phyloP scores from a whole-genome alignment of 2,888 invertebrate species.

The Agrochola macilenta region DNA sequence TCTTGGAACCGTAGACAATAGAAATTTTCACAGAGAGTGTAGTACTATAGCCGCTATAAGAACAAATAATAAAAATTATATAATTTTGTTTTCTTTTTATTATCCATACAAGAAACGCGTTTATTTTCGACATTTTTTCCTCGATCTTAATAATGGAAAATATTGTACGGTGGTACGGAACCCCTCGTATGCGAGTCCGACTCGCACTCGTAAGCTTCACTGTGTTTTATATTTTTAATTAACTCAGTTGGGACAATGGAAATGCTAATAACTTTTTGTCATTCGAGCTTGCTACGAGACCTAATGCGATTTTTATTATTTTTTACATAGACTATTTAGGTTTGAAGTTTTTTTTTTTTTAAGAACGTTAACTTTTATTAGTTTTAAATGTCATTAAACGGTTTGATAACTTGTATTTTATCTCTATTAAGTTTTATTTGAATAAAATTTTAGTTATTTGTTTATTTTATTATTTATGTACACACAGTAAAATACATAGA shows the following conservation, averaged over 20 bases:
- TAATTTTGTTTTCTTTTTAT: no score
- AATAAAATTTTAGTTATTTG: background rate
- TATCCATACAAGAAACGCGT: background rate
- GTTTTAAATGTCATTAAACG: conserved; percentile 24
- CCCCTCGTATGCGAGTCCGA: background rate
- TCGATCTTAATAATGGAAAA: background rate
- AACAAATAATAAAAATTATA: background rate
- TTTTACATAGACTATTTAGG: conserved; percentile 30
- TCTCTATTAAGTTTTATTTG: background rate
- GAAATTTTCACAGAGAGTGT: no score
- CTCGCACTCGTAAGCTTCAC: background rate
- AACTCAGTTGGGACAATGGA: conserved; percentile 39
- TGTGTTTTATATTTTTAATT: conserved; percentile 43
- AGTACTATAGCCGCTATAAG: no score
- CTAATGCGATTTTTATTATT: conserved; percentile 59
- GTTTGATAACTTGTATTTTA: conserved; percentile 2
- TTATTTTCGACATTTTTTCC: background rate
- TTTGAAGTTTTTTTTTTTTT: conserved; percentile 18
- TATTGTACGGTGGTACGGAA: background rate
- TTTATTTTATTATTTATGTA: background rate
- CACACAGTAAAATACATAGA: background rate
- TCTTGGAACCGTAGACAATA: background rate
- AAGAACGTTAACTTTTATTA: conserved; percentile 12
- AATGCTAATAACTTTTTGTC: conserved; percentile 48
- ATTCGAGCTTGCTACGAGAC: conserved; percentile 11